Evolutionary conservation across 2,797 vertebrate genomes (phyloP), one percentile per base, ranked within the genome.

Genomic region (Eremophila alpestris): DNA sequence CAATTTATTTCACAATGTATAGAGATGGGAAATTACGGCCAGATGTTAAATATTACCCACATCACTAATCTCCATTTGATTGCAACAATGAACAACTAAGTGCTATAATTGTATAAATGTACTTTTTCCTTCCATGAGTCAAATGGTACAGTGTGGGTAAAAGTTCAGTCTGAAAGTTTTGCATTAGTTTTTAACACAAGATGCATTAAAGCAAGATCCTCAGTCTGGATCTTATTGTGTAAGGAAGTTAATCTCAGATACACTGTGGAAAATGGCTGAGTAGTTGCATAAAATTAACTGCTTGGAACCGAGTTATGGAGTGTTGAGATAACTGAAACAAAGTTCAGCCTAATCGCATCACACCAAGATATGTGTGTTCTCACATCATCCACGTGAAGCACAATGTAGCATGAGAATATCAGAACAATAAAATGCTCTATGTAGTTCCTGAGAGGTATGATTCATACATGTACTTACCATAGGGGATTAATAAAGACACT

Each of bases 221-320:
- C 14, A 27, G 5, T 1, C 63, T 0, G 3, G 5, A 48, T 19
- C 4, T 1, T 0, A 27, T 21, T 74, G 6, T 40, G 16, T 67
- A 55, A 77, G 18, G 41, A 80, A 76, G 23, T 23, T 80, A 43
- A n/a, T 59, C 40, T 36, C 49, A 83, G 32, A 26, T 10, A 27
- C 4, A 18, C 20, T 52, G 23, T 56, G 45, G 43, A 56, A 68
- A 64, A 63, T 12, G 34, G 6, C 11, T 60, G 43, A 54, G 16
- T n/a, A 76, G 11, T 5, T 15, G 10, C 19, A 17, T 32, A 8
- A 55, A 80, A 65, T 69, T 87, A 62, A 32, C 10, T 80, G 7
- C 11, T 89, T 79, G 19, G 13, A 74, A 23, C 6, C 0, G 0
- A 36, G 8, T 73, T 36, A 20, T 20, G 40, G 38, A 51, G 7